Base-by-base conservation (phyloP, 1,140 invertebrate species). In the Camponotus pennsylvanicus region DNA sequence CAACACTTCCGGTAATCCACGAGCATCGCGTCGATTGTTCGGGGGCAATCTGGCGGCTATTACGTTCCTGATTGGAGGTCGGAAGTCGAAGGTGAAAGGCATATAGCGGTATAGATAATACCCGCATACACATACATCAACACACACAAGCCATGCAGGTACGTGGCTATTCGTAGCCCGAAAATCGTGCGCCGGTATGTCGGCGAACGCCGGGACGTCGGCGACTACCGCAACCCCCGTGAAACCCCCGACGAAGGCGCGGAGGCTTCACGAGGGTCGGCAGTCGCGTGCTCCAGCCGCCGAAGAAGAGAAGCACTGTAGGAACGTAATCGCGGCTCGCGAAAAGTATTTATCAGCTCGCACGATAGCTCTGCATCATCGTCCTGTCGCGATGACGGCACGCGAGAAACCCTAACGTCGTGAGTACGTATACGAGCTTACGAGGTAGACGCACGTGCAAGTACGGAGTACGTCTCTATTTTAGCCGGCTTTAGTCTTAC, bases 271-370 rank as follows among this genome's bases (percentile, higher is more conserved):
- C 86, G 71, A 88, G 86, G 87, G 89, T 91, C 80, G 85, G 86
- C 87, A 93, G 92, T 93, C 91, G 92, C 93, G 93, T 93, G 93
- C 89, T 92, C 86, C 85, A 87, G 78, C 90, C 67, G 42, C 6
- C 37, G 6, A 40, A 45, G 42, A 45, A 45, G 42, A 45, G 45
- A 32, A 34, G 40, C 55, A 40, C 7, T 84, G 37, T 83, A 85
- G 61, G 89, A 88, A 90, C 85, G 71, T 89, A 89, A 90, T 89
- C 88, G 85, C 11, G 52, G 76, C 76, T 76, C 64, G 67, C 67
- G 63, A 55, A 45, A 79, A 69, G 27, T 21, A 64, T 84, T 90
- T 75, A 59, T 55, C 67, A 70, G 55, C 64, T 52, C 63, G 32
- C 37, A 40, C 55, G n/a, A 15, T 49, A 49, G 1, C 9, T 37